Evolutionary conservation across 1,140 invertebrate species (phyloP).

Genomic region (Musca domestica): DNA sequence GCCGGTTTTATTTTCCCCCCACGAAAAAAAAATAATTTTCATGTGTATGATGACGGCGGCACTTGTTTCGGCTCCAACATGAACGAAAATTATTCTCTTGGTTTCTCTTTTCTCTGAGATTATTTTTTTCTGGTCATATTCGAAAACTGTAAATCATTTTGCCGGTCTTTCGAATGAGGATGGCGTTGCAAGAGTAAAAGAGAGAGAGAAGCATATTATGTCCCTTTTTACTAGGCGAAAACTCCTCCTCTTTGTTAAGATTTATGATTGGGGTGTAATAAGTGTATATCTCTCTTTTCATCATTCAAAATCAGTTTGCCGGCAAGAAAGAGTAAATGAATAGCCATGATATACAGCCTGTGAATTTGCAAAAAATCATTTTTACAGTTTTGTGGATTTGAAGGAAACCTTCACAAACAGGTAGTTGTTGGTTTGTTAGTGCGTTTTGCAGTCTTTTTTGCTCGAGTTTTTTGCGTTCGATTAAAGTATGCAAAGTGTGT

Average conservation of each 20-base stretch:
- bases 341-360: conserved; percentile 2
- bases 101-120: background rate
- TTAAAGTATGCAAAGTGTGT: background rate
- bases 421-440: conserved; percentile 38
- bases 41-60: background rate
- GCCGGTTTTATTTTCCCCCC: conserved; percentile 1
- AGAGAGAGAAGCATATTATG: background rate
- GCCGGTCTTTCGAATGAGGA: background rate
- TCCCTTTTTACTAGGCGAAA: conserved; percentile 4
- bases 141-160: conserved; percentile 48
- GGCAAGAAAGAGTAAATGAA: conserved; percentile 4
- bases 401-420: conserved; percentile 38
- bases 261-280: conserved; percentile 44
- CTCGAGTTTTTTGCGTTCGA: background rate
- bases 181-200: conserved; percentile 16
- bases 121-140: conserved; percentile 30
- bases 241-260: conserved; percentile 44
- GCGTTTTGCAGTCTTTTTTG: background rate
- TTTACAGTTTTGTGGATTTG: conserved; percentile 15
- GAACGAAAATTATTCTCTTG: background rate
- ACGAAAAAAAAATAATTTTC: no score
- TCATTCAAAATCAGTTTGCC: background rate
- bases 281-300: conserved; percentile 7
- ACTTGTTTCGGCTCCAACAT: conserved; percentile 8
- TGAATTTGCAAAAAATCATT: conserved; percentile 28